Base-by-base conservation (phyloP, 2,797 vertebrate genomes). In the Menidia menidia region DNA sequence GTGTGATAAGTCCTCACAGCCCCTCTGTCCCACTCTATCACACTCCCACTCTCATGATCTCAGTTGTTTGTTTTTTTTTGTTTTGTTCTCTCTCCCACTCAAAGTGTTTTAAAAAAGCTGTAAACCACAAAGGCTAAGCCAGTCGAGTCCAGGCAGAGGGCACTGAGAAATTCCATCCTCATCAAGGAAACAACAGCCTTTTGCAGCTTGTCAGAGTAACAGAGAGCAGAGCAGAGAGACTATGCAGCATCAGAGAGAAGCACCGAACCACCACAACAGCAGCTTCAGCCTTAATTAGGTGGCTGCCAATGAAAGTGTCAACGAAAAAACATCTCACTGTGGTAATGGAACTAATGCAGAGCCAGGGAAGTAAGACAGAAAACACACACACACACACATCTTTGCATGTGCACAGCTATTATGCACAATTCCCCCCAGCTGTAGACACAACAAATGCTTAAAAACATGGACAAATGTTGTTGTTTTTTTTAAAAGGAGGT, bases 81-180 rank as follows among this genome's bases (percentile, higher is more conserved):
- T 66, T 73, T 73, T 50, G 51, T 73, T 77, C 69, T 75, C 41
- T 75, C 84, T 84, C 84, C 79, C 71, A 86, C 88, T 82, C 83
- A 14, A 58, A 71, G 43, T 67, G 71, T 64, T 66, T 73, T 83
- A 79, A 77, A 6, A 60, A 57, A 62, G 88, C 84, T 76, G 48
- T 63, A 57, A 87, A 88, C 55, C 66, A 71, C 69, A 75, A 67
- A 82, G 71, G 74, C 87, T 85, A 77, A 65, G 58, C 82, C 75
- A 81, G 87, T 48, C 85, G 82, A 88, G 87, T 83, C 77, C 77
- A 82, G 2, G 57, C 79, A 77, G 53, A 76, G 72, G 69, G 70
- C 72, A 84, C 84, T 88, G 87, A 80, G 85, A 82, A 90, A 90
- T 80, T 71, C 68, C 52, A 64, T 71, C 78, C 84, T 78, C 79